Base-by-base conservation (phyloP, 2,797 vertebrate genomes). In the Echiichthys vipera region DNA sequence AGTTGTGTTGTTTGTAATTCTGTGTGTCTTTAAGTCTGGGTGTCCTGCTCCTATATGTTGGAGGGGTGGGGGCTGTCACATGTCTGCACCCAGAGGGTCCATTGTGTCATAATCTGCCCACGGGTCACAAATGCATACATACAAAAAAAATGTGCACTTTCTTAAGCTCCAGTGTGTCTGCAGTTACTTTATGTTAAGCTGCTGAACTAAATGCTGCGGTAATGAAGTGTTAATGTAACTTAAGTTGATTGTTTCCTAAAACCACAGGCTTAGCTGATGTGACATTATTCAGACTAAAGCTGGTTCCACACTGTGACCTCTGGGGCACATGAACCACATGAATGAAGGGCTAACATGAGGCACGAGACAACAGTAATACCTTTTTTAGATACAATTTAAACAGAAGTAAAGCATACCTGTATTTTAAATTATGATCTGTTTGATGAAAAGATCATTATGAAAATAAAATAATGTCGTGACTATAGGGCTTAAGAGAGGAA, bases 211-310 rank as follows among this genome's bases (percentile, higher is more conserved):
- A 25, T 7, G 17, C 73, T 69, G 34, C 37, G 67, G 5, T 45
- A 71, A 56, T 27, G 46, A 63, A 68, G 11, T 40, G 42, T 71
- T 64, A 55, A 56, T 67, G 45, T 24, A 24, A 55, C 49, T 76
- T 13, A 18, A 40, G 34, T 69, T 58, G 29, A 66, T 46, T 74
- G 59, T 70, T 73, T 74, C 25, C 27, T 77, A 5, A 82, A 61
- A 57, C 46, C 55, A 30, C 42, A 34, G 20, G 51, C 50, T 85
- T 34, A 72, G 32, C 63, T 67, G 29, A 67, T 58, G 63, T 46
- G 34, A 56, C 56, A 50, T 73, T 64, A 81, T 66, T 77, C 32
- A 70, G 32, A 65, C 74, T 74, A 66, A 78, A 46, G 47, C 58
- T 37, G 45, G 29, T 18, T 36, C 13, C 24, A 40, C 32, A 3